phyloP scores from a whole-genome alignment of 2,888 invertebrate species.

The Laspeyria flexula region DNA sequence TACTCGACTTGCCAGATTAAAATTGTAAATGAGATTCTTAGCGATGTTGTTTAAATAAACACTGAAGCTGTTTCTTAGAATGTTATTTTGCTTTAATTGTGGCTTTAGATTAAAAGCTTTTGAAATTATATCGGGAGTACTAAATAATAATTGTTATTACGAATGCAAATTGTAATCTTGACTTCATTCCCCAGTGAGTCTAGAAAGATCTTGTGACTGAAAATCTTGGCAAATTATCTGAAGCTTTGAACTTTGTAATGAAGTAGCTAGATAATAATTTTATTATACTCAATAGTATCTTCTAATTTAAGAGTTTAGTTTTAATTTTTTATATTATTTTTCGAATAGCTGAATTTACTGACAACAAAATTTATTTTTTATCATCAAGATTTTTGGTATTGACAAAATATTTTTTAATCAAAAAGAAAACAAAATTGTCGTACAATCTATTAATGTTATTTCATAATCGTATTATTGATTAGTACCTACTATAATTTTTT shows the following conservation, averaged over 20 bases:
- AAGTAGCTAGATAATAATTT: too few relatives aligned
- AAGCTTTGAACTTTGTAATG: constrained; percentile 3
- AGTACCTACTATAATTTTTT: too few relatives aligned
- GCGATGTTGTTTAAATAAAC: constrained; percentile 36
- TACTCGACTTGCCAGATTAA: constrained; percentile 28
- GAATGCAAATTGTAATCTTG: constrained; percentile 16
- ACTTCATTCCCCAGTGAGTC: constrained; percentile 3
- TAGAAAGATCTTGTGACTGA: constrained; percentile 2
- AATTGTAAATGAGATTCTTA: constrained; percentile 39
- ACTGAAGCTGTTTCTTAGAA: constrained; percentile 20
- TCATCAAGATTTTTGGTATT: too few relatives aligned
- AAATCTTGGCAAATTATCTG: constrained; percentile 1
- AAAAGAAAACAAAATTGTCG: too few relatives aligned
- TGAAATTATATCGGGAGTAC: constrained; percentile 16
- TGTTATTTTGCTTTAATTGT: constrained; percentile 32
- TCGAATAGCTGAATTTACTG: too few relatives aligned
- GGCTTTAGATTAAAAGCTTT: constrained; percentile 32
- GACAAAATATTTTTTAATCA: too few relatives aligned
- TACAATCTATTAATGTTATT: too few relatives aligned
- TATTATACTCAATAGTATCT: too few relatives aligned
- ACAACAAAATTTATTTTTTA: too few relatives aligned
- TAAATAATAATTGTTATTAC: constrained; percentile 12
- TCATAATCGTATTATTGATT: too few relatives aligned
- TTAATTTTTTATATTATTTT: too few relatives aligned
- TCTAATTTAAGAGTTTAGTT: neutral